Conservation (phyloP, 2,888 invertebrate genomes). For the Parnassius glacialis region DNA sequence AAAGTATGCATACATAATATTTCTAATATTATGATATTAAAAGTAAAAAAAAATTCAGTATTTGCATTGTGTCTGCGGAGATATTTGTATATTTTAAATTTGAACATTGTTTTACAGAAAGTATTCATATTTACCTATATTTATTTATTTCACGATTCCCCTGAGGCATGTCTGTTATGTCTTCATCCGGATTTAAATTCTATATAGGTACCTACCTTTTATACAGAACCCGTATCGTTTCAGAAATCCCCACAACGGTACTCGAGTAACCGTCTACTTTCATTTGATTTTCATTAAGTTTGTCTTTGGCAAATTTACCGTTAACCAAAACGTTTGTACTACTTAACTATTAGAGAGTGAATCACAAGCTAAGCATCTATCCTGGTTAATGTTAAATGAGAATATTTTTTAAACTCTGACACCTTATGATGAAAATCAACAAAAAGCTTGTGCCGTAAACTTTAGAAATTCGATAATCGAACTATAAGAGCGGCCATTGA, state of each 20-base stretch:
- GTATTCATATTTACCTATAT: too few relatives aligned
- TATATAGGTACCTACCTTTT: too few relatives aligned
- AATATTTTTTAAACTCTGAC: conserved; percentile 54
- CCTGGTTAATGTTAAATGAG: conserved; percentile 57
- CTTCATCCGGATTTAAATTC: background rate
- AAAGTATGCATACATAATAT: too few relatives aligned
- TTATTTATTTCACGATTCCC: too few relatives aligned
- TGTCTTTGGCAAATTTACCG: conserved; percentile 63
- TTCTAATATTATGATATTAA: too few relatives aligned
- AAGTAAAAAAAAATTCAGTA: too few relatives aligned
- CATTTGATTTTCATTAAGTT: conserved; percentile 61
- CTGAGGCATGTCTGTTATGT: background rate
- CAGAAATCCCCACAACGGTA: conserved; percentile 47
- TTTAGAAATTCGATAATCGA: conserved; percentile 72
- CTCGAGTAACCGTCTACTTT: conserved; percentile 45
- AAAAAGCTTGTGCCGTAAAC: conserved; percentile 60
- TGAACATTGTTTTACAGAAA: too few relatives aligned
- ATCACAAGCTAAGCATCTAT: conserved; percentile 41
- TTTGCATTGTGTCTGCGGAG: too few relatives aligned
- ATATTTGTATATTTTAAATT: too few relatives aligned
- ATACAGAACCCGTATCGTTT: conserved; percentile 10
- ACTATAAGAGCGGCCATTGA: conserved; percentile 66
- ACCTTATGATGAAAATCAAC: conserved; percentile 58
- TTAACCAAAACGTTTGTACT: conserved; percentile 39
- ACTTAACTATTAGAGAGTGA: conserved; percentile 50